Evolutionary conservation across 2,797 vertebrate genomes (phyloP), one percentile per base, ranked within the genome.

Genomic region (Zalophus californianus): DNA sequence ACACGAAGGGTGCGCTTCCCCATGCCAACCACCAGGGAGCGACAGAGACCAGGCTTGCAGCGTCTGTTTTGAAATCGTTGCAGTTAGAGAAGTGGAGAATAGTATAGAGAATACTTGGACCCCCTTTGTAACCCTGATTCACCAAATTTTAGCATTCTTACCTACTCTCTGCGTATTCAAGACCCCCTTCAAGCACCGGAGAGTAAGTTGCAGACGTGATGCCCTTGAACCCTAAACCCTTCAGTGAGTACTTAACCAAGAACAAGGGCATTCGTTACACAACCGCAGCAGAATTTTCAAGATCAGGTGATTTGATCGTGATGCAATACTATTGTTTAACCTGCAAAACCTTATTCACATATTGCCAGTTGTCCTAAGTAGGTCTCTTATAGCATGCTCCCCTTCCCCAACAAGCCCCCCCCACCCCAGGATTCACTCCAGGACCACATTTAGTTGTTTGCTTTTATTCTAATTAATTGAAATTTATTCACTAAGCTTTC

Each of bases 21-120:
- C 1, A 0, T 2, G 4, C 11, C 0, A 10, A 48, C 94, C 97
- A 86, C 89, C 5, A 91, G 97, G 91, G 0, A 97, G 60, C 13
- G 72, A 77, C 97, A 96, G 91, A 98, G 95, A 97, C 98, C 95
- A 38, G 35, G 70, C 16, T n/a, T 70, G 60, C 7, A 5, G 48
- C 38, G n/a, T 54, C 38, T 21, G 4, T 29, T 73, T 25, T n/a
- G 25, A 25, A 70, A 8, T 79, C 18, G 23, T 72, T 91, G 85
- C 25, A 15, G 32, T 60, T 82, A 2, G 86, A 44, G 41, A 85
- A 64, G 20, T 84, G n/a, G 62, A 68, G n/a, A 66, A 9, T 2
- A 21, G 7, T 18, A 8, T 8, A 10, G 5, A 70, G 52, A 77
- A 27, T 56, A 4, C 18, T 27, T 10, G 6, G 13, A 44, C 20